phyloP scores from a whole-genome alignment of 2,888 invertebrate genomes.

The Hydraecia micacea region DNA sequence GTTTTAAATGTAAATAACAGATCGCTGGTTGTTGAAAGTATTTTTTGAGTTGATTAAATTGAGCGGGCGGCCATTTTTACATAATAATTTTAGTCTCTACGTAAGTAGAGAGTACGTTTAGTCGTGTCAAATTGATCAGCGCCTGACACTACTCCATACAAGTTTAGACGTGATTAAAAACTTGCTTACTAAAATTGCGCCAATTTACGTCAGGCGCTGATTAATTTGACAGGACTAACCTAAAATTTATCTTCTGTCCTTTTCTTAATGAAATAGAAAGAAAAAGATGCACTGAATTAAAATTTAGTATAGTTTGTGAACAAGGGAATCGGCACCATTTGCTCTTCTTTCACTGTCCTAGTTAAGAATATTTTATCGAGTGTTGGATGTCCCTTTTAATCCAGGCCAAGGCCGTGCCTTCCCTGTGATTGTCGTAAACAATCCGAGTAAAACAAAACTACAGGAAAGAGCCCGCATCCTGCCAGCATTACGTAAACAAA shows the following conservation, averaged over 20 bases:
- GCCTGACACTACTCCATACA: too few species aligned
- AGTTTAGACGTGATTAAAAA: too few species aligned
- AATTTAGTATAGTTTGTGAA: too few species aligned
- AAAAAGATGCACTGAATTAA: too few species aligned
- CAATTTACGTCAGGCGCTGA: too few species aligned
- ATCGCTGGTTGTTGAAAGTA: background rate
- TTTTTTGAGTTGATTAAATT: background rate
- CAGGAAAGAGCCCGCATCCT: background rate
- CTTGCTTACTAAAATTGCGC: too few species aligned
- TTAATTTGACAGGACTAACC: too few species aligned
- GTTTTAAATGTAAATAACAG: background rate
- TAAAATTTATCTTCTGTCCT: too few species aligned
- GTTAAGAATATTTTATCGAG: background rate
- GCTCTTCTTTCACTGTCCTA: background rate
- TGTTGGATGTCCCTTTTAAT: constrained; percentile 5
- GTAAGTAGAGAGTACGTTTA: too few species aligned
- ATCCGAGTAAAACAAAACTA: constrained; percentile 1
- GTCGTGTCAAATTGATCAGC: too few species aligned
- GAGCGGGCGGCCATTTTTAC: background rate
- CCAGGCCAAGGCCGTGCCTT: constrained; percentile 15
- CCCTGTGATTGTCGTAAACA: background rate
- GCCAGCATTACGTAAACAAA: background rate
- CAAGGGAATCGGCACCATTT: background rate
- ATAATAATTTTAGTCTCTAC: too few species aligned
- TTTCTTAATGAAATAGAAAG: too few species aligned